A percentile compares a stretch with the other conserved stretches of the same genome.
These are phyloP conservation scores for Leptinotarsa undecemlineata DNA, from an alignment of 1,140 invertebrate species.

Conservation along the genomic window DNA sequence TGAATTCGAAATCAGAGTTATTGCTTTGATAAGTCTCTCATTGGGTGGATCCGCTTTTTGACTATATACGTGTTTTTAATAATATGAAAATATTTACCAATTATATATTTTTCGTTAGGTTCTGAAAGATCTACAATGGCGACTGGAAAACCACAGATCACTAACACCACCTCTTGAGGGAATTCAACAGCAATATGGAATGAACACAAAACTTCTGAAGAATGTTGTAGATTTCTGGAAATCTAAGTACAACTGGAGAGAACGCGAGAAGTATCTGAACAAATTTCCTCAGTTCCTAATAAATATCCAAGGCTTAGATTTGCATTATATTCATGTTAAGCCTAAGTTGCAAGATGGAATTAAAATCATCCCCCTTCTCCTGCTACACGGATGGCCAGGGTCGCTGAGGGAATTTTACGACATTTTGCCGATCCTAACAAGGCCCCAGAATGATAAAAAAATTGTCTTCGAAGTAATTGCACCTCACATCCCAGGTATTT, in stretches of 20 bases:
- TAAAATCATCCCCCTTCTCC: slow-evolving; percentile 63
- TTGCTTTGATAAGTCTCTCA: too few species aligned
- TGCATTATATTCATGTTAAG: slow-evolving; percentile 69
- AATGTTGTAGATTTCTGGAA: slow-evolving; percentile 78
- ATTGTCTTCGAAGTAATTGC: slow-evolving; percentile 80
- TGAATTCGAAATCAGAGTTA: too few species aligned
- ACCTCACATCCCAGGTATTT: slow-evolving; percentile 72
- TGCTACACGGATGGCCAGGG: slow-evolving; percentile 92
- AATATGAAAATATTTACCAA: too few species aligned
- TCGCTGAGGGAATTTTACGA: slow-evolving; percentile 86
- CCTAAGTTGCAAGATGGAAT: slow-evolving; percentile 53
- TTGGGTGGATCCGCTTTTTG: too few species aligned
- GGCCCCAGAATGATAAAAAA: slow-evolving; percentile 53
- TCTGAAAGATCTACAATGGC: slow-evolving; percentile 64
- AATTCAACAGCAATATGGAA: slow-evolving; percentile 75
- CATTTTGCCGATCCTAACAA: slow-evolving; percentile 72
- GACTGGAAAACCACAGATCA: slow-evolving; percentile 61
- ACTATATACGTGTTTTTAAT: too few species aligned
- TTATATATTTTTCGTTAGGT: slow-evolving; percentile 53
- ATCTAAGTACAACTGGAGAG: slow-evolving; percentile 75
- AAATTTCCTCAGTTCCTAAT: slow-evolving; percentile 74
- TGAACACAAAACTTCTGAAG: slow-evolving; percentile 70
- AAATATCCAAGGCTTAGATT: slow-evolving; percentile 63
- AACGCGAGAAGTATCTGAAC: slow-evolving; percentile 71
- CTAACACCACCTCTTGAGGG: slow-evolving; percentile 68